Conservation (phyloP, 2,888 invertebrate genomes). For the Orchesellides sinensis region DNA sequence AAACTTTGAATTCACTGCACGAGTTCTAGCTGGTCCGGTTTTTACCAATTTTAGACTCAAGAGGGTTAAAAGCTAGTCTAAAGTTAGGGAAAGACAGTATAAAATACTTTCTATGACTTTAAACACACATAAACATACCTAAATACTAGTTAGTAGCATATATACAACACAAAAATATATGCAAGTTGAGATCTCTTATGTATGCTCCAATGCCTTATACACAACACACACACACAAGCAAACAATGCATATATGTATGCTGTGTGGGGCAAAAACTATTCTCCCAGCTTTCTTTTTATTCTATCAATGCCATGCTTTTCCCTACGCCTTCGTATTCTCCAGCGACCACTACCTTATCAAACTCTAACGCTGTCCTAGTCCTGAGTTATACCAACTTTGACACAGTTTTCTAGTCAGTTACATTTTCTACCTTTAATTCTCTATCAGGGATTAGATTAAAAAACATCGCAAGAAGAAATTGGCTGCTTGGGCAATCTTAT, state of each 20-base stretch:
- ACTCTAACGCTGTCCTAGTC: not conserved
- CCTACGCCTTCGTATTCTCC: not conserved
- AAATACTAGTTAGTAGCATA: not conserved
- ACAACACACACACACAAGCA: not conserved
- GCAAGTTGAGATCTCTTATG: no score
- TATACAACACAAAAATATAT: not conserved
- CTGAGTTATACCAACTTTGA: not conserved
- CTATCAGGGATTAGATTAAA: not conserved
- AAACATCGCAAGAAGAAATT: not conserved
- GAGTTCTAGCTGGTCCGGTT: slow-evolving; percentile 25
- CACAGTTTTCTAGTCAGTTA: slow-evolving; percentile 3
- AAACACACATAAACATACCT: not conserved
- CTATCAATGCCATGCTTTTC: not conserved
- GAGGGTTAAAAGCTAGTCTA: slow-evolving; percentile 25
- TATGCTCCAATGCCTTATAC: slow-evolving; percentile 13
- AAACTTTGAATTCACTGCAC: slow-evolving; percentile 45
- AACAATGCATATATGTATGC: not conserved
- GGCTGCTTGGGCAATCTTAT: not conserved
- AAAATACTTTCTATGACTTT: slow-evolving; percentile 6
- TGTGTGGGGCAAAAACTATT: not conserved
- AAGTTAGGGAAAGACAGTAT: slow-evolving; percentile 11
- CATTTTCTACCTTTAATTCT: not conserved
- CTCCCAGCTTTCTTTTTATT: not conserved
- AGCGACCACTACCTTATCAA: not conserved
- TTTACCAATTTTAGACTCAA: slow-evolving; percentile 26